Evolutionary conservation across 2,888 invertebrate genomes (phyloP).

Genomic region (Philereme vetulata): DNA sequence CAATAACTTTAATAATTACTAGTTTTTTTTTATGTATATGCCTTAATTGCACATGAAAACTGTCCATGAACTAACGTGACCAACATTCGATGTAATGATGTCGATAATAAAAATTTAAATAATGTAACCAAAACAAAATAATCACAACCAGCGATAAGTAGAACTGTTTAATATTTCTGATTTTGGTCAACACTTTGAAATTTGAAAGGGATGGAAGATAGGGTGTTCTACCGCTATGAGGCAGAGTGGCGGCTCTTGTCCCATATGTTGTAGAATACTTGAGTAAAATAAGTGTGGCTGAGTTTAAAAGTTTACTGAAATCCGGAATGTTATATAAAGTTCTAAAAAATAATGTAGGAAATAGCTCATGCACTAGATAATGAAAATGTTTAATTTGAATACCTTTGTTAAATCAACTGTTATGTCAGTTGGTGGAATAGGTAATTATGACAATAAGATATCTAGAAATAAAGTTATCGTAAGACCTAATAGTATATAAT

Average conservation of each 20-base stretch:
- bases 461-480: neutral
- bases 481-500: neutral
- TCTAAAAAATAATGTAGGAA: conserved; percentile 3
- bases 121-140: neutral
- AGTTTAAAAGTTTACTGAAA: conserved; percentile 35
- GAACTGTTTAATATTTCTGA: conserved; percentile 26
- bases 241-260: conserved; percentile 72
- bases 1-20: too few relatives aligned
- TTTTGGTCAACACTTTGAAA: conserved; percentile 40
- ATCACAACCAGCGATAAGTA: neutral
- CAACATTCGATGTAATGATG: neutral
- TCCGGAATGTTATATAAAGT: conserved; percentile 33
- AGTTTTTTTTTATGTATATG: neutral
- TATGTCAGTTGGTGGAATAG: neutral
- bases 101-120: neutral
- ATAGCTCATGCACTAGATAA: neutral
- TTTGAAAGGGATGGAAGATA: conserved; percentile 45
- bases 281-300: conserved; percentile 38
- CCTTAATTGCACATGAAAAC: neutral
- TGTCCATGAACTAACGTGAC: neutral
- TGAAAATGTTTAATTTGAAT: neutral
- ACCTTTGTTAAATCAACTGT: neutral
- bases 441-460: neutral
- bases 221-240: conserved; percentile 51
- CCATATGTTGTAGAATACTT: conserved; percentile 49